phyloP scores from a whole-genome alignment of 2,888 invertebrate species.

The Trissoscelio sp. region DNA sequence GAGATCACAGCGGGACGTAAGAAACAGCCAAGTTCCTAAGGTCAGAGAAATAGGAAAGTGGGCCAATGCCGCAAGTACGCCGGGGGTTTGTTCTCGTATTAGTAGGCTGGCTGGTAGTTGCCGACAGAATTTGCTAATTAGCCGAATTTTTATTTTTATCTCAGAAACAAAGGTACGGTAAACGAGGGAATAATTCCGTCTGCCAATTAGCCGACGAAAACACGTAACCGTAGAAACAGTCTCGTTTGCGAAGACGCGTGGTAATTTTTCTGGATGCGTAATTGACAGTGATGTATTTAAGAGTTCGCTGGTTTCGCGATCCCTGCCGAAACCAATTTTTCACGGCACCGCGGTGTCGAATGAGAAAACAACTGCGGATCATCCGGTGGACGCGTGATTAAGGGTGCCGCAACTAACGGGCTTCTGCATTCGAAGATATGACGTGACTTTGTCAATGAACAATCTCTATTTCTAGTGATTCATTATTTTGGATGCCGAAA shows the following conservation, averaged over 20 bases:
- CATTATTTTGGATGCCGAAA: neutral
- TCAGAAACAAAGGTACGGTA: slow-evolving; percentile 32
- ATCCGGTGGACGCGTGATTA: neutral
- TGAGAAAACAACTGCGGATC: neutral
- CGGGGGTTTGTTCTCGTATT: slow-evolving; percentile 42
- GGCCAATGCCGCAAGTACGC: slow-evolving; percentile 56
- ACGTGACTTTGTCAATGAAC: slow-evolving; percentile 3
- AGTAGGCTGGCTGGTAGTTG: slow-evolving; percentile 30
- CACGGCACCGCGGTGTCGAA: slow-evolving; percentile 6
- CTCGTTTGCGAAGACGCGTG: slow-evolving; percentile 30
- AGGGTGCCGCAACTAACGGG: neutral
- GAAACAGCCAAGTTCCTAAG: slow-evolving; percentile 53
- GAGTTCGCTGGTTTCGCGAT: slow-evolving; percentile 1
- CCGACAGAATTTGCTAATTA: slow-evolving; percentile 50
- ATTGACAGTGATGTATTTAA: slow-evolving; percentile 58
- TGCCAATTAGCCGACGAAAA: slow-evolving; percentile 54
- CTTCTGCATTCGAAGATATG: neutral
- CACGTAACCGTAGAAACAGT: slow-evolving; percentile 27
- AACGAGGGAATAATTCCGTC: slow-evolving; percentile 43
- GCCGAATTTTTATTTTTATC: slow-evolving; percentile 54
- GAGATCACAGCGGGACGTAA: slow-evolving; percentile 43
- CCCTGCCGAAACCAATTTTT: slow-evolving; percentile 43
- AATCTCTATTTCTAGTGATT: no score
- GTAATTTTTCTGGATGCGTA: slow-evolving; percentile 49
- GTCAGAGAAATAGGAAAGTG: slow-evolving; percentile 60